These are phyloP conservation scores for Eupithecia pulchellata DNA, from an alignment of 2,888 invertebrate genomes.

Conservation along the genomic window DNA sequence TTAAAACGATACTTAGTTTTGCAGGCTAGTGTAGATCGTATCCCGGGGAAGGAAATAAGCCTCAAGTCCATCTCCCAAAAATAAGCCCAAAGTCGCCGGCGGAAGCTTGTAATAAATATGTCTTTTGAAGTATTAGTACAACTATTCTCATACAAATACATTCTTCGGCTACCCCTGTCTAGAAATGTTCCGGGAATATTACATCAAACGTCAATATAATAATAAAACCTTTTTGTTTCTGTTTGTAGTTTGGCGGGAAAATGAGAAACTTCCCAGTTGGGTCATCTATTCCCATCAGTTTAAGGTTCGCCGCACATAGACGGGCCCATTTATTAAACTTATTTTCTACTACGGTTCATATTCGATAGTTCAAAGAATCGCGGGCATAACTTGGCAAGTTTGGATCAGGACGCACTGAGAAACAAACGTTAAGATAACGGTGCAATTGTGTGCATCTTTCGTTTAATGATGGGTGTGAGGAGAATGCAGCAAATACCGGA, in stretches of 20 bases:
- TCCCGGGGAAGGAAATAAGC: not conserved
- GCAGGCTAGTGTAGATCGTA: not conserved
- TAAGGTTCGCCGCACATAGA: conserved; percentile 53
- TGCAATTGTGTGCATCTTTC: not conserved
- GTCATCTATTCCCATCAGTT: conserved; percentile 61
- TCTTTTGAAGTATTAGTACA: no score
- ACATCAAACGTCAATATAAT: conserved; percentile 51
- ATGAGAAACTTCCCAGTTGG: conserved; percentile 62
- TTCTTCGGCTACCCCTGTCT: conserved; percentile 9
- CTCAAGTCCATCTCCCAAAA: not conserved
- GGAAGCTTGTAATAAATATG: not conserved
- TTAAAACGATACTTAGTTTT: not conserved
- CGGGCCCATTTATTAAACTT: conserved; percentile 48
- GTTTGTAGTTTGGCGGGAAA: conserved; percentile 62
- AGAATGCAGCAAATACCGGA: not conserved
- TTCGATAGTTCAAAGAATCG: conserved; percentile 40
- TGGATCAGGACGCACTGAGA: conserved; percentile 16
- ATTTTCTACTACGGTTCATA: conserved; percentile 48
- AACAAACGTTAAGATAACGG: not conserved
- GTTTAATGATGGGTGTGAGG: not conserved
- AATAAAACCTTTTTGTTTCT: conserved; percentile 58
- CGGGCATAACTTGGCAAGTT: conserved; percentile 27
- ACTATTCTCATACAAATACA: not conserved
- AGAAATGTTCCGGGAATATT: conserved; percentile 40
- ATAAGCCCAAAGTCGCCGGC: not conserved